Conservation (phyloP, 2,113 vertebrate genomes). For the Sturnus vulgaris region DNA sequence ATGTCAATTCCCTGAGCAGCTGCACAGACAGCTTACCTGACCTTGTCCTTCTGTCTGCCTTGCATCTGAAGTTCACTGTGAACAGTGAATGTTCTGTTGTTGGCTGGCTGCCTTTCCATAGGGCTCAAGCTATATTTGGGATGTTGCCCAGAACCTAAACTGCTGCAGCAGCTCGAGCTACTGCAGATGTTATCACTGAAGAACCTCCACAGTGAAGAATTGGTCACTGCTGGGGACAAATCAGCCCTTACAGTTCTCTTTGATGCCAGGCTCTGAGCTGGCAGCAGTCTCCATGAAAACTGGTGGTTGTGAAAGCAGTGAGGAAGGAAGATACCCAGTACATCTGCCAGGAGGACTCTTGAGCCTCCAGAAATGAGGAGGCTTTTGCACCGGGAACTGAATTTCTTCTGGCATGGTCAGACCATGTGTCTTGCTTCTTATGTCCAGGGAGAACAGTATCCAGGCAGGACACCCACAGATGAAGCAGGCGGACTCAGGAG, state of each 20-base stretch:
- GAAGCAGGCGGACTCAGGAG: neutral
- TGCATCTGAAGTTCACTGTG: neutral
- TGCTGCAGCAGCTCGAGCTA: neutral
- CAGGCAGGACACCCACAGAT: neutral
- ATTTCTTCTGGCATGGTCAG: neutral
- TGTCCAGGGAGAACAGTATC: fast-evolving
- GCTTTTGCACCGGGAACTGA: neutral
- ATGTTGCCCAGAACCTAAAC: neutral
- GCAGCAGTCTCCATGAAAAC: neutral
- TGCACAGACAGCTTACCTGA: neutral
- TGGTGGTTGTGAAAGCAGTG: neutral
- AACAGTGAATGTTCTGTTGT: neutral
- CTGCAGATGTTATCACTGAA: neutral
- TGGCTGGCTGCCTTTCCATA: neutral
- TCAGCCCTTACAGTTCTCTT: neutral
- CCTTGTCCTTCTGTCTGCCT: neutral
- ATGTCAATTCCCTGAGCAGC: neutral
- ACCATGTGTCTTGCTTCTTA: neutral
- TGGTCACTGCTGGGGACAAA: neutral
- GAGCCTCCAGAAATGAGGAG: neutral
- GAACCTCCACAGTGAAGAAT: neutral
- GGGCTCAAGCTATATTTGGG: neutral
- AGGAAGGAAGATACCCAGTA: neutral
- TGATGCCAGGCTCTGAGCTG: neutral
- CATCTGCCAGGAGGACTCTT: neutral